A percentile compares a stretch with the other conserved stretches of the same genome.
Evolutionary conservation across 2,113 vertebrate genomes (phyloP).

Genomic region (Microcebus lehilahytsara): DNA sequence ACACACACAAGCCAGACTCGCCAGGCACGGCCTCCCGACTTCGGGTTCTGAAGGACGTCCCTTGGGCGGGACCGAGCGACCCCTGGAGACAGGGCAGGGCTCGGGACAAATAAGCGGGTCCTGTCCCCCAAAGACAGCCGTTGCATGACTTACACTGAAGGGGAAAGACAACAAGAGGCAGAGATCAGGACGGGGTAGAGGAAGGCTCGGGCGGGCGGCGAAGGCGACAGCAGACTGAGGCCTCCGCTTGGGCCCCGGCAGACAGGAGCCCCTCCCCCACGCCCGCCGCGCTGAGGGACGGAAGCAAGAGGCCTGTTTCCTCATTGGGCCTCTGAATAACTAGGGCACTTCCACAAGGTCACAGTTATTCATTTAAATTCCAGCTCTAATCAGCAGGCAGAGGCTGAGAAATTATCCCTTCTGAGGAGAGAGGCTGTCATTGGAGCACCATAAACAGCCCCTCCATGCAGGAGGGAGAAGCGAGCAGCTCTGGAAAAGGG

Average conservation of each 20-base stretch:
- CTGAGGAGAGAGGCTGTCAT: slow-evolving; percentile 40
- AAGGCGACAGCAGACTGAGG: background rate
- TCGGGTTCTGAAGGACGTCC: background rate
- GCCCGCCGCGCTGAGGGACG: slow-evolving; percentile 44
- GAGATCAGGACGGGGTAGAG: background rate
- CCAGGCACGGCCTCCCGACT: background rate
- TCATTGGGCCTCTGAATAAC: slow-evolving; percentile 66
- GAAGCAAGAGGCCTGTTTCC: slow-evolving; percentile 66
- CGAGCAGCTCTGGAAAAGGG: accelerated
- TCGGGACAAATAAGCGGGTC: background rate
- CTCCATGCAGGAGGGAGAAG: background rate
- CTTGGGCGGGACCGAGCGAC: background rate
- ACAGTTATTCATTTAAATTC: slow-evolving; percentile 72
- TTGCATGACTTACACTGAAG: background rate
- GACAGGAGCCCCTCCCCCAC: background rate
- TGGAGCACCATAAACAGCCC: slow-evolving; percentile 7
- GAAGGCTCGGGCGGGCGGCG: background rate
- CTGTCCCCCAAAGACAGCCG: background rate
- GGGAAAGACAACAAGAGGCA: background rate
- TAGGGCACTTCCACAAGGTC: slow-evolving; percentile 71
- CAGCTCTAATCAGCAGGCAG: slow-evolving; percentile 72
- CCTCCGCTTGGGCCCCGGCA: background rate
- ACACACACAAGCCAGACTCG: background rate
- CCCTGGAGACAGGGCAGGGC: background rate
- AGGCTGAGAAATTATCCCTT: slow-evolving; percentile 69